Conservation (phyloP, 2,797 vertebrate genomes). For the Melanotaenia nigrans region DNA sequence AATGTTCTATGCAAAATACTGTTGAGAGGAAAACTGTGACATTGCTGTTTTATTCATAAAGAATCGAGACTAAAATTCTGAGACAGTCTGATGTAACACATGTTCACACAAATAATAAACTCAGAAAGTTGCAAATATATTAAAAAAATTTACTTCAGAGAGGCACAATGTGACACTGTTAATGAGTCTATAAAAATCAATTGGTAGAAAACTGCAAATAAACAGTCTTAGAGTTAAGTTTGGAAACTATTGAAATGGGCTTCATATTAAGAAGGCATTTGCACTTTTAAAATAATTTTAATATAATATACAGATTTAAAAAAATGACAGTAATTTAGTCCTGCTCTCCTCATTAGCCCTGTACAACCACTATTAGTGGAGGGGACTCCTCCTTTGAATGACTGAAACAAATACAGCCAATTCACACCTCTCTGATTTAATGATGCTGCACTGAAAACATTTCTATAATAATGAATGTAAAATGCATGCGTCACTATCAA, state of each 20-base stretch:
- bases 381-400: no score
- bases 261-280: not conserved
- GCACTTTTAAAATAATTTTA: no score
- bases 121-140: constrained; percentile 19
- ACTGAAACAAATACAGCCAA: no score
- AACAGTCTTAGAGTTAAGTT: constrained; percentile 39
- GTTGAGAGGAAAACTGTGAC: constrained; percentile 30
- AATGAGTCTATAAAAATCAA: constrained; percentile 62
- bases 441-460: no score
- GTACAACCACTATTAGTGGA: no score
- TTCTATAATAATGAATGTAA: no score
- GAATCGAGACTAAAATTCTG: constrained; percentile 22
- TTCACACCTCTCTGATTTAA: no score
- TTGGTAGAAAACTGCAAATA: constrained; percentile 63
- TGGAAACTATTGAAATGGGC: not conserved
- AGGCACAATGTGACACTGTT: constrained; percentile 40
- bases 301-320: no score
- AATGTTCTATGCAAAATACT: constrained; percentile 45
- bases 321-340: no score
- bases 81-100: constrained; percentile 14
- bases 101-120: not conserved
- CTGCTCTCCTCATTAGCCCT: no score
- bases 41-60: constrained; percentile 36
- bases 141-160: constrained; percentile 13
- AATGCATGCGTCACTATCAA: no score